Conservation (phyloP, 2,888 invertebrate genomes). For the Meiosimyza decipiens region DNA sequence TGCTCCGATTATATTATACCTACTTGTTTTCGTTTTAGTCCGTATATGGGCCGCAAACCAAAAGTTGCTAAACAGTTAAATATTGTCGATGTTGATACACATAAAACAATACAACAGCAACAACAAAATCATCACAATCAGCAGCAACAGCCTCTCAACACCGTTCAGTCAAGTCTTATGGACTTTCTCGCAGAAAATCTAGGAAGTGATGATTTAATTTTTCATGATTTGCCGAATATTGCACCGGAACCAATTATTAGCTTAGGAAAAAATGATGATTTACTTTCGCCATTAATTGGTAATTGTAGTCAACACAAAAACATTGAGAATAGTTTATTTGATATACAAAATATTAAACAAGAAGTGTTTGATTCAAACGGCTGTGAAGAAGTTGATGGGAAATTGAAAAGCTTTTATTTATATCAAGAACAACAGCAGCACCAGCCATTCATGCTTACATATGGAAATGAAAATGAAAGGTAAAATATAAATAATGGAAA, state of each 20-base stretch:
- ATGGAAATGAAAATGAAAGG: slow-evolving; percentile 33
- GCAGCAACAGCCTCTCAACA: slow-evolving; percentile 50
- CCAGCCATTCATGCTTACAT: slow-evolving; percentile 20
- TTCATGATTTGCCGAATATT: slow-evolving; percentile 54
- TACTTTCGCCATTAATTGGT: slow-evolving; percentile 59
- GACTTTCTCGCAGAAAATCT: slow-evolving; percentile 64
- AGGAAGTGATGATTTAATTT: slow-evolving; percentile 59
- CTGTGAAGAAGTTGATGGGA: slow-evolving; percentile 43
- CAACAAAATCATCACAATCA: slow-evolving; percentile 1
- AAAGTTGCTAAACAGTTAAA: slow-evolving; percentile 48
- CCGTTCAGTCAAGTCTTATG: slow-evolving; percentile 64
- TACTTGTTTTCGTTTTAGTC: slow-evolving; percentile 49
- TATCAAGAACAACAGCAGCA: slow-evolving; percentile 34
- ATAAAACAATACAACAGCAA: slow-evolving; percentile 42
- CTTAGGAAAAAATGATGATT: slow-evolving; percentile 48
- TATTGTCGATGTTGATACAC: slow-evolving; percentile 45
- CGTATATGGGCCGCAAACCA: slow-evolving; percentile 62
- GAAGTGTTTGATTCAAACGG: slow-evolving; percentile 39
- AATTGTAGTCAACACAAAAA: slow-evolving; percentile 42
- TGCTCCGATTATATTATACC: neutral
- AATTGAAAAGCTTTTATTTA: slow-evolving; percentile 44
- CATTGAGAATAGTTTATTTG: slow-evolving; percentile 47
- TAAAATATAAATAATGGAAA: neutral
- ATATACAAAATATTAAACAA: slow-evolving; percentile 45
- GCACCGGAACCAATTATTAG: slow-evolving; percentile 56